Percentiles rank a stretch among this genome's conserved stretches.
These are phyloP conservation scores for Florisuga fusca DNA, from an alignment of 2,797 vertebrate species.

Conservation along the genomic window DNA sequence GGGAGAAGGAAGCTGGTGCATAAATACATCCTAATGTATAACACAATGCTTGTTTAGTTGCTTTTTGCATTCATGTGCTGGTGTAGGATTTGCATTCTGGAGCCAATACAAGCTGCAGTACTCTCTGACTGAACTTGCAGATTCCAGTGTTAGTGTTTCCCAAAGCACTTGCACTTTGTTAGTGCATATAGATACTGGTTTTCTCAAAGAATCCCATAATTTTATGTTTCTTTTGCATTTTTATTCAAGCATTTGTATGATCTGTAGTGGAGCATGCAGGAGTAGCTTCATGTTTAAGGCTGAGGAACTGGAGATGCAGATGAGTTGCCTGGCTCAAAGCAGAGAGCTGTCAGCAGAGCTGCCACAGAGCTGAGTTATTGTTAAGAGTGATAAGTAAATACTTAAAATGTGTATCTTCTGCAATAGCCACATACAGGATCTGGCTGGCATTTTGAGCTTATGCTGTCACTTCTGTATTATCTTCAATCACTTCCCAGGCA, in stretches of 20 bases:
- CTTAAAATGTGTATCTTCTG: neutral
- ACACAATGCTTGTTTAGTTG: neutral
- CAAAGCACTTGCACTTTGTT: neutral
- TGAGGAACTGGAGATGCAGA: neutral
- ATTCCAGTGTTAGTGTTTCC: neutral
- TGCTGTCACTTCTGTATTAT: neutral
- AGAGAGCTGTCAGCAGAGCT: neutral
- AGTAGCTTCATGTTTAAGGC: neutral
- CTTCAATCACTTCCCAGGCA: constrained; percentile 11
- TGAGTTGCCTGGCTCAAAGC: neutral
- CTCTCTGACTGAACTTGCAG: neutral
- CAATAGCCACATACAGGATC: neutral
- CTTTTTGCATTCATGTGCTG: neutral
- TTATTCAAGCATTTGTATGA: neutral
- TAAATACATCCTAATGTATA: neutral
- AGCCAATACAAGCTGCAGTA: neutral
- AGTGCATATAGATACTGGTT: neutral
- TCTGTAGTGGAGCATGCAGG: neutral
- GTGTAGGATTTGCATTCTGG: neutral
- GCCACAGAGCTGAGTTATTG: neutral
- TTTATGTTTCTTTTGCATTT: neutral
- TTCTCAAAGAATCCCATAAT: neutral
- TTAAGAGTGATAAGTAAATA: neutral
- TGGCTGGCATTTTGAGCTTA: neutral
- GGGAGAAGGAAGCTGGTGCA: neutral